Base-by-base conservation (phyloP, 2,113 vertebrate species). In the Herpetotheres cachinnans region DNA sequence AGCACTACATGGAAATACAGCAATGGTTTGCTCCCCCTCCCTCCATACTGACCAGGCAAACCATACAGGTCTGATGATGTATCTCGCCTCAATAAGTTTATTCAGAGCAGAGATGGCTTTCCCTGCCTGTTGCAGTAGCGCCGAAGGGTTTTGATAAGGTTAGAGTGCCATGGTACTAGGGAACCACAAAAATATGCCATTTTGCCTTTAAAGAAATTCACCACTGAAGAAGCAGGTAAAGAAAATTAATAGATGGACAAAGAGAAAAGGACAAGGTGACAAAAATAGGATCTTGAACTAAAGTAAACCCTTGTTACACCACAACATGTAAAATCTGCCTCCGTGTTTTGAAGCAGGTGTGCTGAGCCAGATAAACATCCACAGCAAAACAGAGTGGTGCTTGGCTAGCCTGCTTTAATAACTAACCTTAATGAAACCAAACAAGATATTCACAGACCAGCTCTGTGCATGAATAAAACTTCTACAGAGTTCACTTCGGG, bases 81-180 rank as follows among this genome's bases (percentile, higher is more conserved):
- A 46, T 7, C 47, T 46, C 36, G 8, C 44, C 36, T 62, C 34
- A 32, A 24, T 34, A 46, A 27, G 50, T 49, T 42, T 13, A 20
- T 4, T 30, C 38, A 3, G n/a, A 84, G 26, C 7, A 7, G 25
- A 52, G 44, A 49, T 20, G 42, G 69, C 63, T 80, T 40, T 29
- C 7, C 2, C 42, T 10, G 16, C 59, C 66, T 17, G 15, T 2
- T 2, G 1, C 38, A 18, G 63, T 4, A 29, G 36, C 0, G 16
- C 59, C 10, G 2, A 79, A 54, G 29, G 38, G 29, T 5, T 77
- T 40, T 38, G 18, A 14, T 29, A 6, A 56, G 54, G 40, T 56
- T 71, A 30, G 25, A 52, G n/a, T 8, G 38, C 56, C 10, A 16
- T 0, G 0, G 47, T 15, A 36, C 15, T 5, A 42, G 11, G 30